Evolutionary conservation across 1,140 invertebrate species (phyloP).

Genomic region (Micrasema minimum): DNA sequence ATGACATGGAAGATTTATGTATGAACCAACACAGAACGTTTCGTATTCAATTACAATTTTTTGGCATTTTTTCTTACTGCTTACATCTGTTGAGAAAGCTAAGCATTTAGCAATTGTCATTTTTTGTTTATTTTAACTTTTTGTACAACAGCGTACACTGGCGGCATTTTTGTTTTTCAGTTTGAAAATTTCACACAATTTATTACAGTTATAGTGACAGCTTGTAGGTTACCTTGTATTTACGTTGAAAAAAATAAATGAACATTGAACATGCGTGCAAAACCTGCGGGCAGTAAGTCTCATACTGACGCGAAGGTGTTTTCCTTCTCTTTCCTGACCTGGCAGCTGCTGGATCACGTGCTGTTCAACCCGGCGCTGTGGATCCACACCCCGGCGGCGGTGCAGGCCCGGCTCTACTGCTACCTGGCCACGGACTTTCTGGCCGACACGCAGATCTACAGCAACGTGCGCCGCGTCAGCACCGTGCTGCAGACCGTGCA

Average conservation of each 20-base stretch:
- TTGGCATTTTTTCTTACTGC: no score
- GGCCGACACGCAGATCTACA: constrained; percentile 97
- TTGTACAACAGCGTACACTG: no score
- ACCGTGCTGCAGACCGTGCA: constrained; percentile 98
- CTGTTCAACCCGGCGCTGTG: constrained; percentile 98
- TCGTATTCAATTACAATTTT: no score
- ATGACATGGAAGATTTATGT: no score
- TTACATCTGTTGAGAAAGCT: no score
- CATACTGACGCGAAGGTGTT: constrained; percentile 73
- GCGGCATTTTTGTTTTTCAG: no score
- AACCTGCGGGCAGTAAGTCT: constrained; percentile 54
- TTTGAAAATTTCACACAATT: no score
- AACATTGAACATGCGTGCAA: constrained; percentile 42
- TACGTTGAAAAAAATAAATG: neutral
- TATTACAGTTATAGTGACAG: no score
- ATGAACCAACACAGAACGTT: no score
- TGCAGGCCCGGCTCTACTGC: constrained; percentile 96
- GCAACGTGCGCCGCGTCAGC: constrained; percentile 94
- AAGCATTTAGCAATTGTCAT: no score
- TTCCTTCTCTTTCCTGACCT: constrained; percentile 82
- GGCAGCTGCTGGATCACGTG: constrained; percentile 97
- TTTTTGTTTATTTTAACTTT: no score
- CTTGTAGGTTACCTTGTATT: no score
- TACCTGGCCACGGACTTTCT: constrained; percentile 98
- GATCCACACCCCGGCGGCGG: constrained; percentile 96